Conservation (phyloP, 2,888 invertebrate species). For the Drosophila picticornis region DNA sequence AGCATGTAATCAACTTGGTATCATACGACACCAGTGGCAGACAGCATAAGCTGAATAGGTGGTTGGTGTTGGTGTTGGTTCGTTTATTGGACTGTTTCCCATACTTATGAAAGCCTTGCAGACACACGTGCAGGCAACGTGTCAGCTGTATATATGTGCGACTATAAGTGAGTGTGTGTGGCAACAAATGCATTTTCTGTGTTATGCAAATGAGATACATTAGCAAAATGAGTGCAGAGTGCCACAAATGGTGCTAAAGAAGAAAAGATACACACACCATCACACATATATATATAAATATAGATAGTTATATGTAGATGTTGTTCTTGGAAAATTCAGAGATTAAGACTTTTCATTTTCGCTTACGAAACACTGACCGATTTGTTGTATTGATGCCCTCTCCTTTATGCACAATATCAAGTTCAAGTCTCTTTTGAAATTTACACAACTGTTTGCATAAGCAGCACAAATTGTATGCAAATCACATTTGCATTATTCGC, state of each 20-base stretch:
- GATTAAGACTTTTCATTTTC: neutral
- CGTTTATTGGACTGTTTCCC: constrained; percentile 41
- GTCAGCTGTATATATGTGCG: constrained; percentile 33
- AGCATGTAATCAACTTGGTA: constrained; percentile 56
- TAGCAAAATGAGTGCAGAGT: constrained; percentile 42
- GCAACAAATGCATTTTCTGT: constrained; percentile 65
- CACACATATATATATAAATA: neutral
- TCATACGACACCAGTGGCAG: constrained; percentile 46
- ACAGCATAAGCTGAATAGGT: constrained; percentile 9
- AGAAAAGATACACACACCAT: constrained; percentile 20
- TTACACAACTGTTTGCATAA: constrained; percentile 68
- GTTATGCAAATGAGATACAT: constrained; percentile 75
- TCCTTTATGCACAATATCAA: constrained; percentile 35
- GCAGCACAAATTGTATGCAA: constrained; percentile 32
- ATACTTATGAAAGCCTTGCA: constrained; percentile 43
- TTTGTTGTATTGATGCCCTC: neutral
- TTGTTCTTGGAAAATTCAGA: neutral
- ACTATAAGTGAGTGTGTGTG: constrained; percentile 25
- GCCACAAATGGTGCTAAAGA: constrained; percentile 44
- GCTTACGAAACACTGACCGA: constrained; percentile 39
- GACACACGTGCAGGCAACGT: constrained; percentile 24
- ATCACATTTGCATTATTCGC: constrained; percentile 37
- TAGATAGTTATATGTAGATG: neutral
- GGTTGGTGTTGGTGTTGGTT: constrained; percentile 4
- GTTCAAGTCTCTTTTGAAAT: constrained; percentile 52